phyloP scores from a whole-genome alignment of 2,888 invertebrate genomes.

The Microplitis manilae region DNA sequence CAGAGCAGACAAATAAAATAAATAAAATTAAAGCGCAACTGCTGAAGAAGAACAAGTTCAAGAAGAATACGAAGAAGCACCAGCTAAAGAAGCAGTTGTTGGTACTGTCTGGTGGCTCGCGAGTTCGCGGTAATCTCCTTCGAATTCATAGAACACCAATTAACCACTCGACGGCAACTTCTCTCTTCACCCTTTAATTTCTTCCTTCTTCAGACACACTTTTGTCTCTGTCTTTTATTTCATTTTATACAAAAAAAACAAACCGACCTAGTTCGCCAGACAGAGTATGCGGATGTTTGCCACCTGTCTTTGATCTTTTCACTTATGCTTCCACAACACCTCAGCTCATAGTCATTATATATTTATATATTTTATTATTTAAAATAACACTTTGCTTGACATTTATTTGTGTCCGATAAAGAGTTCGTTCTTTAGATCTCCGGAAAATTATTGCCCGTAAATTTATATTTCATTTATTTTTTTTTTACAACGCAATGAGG shows the following conservation, averaged over 20 bases:
- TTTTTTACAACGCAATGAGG: conserved; percentile 25
- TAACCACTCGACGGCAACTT: conserved; percentile 61
- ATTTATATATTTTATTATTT: not conserved
- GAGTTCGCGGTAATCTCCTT: conserved; percentile 67
- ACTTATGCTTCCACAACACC: conserved; percentile 23
- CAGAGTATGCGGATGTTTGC: conserved; percentile 22
- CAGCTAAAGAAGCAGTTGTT: conserved; percentile 51
- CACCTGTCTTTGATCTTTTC: conserved; percentile 34
- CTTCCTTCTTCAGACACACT: conserved; percentile 21
- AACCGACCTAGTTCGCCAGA: conserved; percentile 57
- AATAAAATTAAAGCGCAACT: conserved; percentile 29
- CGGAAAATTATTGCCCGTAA: no score
- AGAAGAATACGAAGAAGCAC: conserved; percentile 51
- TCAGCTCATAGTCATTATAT: not conserved
- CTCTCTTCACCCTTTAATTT: conserved; percentile 32
- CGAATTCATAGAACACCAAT: conserved; percentile 71
- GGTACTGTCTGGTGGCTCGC: conserved; percentile 55
- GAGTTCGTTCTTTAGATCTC: no score
- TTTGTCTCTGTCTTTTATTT: not conserved
- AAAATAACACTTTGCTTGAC: conserved; percentile 23
- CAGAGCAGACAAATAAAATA: conserved; percentile 22
- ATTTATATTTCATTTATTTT: not conserved
- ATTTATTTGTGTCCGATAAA: conserved; percentile 15
- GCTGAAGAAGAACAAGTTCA: conserved; percentile 45
- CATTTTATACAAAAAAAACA: conserved; percentile 5